Conservation (phyloP, 1,140 invertebrate species). For the Hirudo medicinalis region DNA sequence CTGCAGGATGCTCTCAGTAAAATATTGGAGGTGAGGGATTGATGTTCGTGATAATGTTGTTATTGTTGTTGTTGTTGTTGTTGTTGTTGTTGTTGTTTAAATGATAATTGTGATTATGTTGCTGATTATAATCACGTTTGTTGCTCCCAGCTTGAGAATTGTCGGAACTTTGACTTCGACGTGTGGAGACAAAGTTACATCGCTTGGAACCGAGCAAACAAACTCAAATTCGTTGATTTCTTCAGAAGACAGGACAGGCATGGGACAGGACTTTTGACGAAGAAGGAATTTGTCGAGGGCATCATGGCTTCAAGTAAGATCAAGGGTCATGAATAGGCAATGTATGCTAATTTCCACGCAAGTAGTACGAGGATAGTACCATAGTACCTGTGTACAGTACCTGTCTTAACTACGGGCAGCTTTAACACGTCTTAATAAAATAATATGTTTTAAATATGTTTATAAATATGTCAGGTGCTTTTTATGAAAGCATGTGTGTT, state of each 20-base stretch:
- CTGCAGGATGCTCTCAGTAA: constrained; percentile 83
- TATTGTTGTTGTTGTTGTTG: too few species aligned
- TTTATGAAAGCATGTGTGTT: too few species aligned
- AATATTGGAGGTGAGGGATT: constrained; percentile 54
- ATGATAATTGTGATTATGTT: too few species aligned
- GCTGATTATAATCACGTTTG: not conserved
- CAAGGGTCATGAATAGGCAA: not conserved
- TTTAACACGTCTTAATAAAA: too few species aligned
- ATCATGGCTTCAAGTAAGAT: constrained; percentile 37
- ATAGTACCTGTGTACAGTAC: too few species aligned
- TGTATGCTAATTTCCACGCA: too few species aligned
- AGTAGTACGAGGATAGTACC: too few species aligned
- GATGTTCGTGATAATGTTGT: too few species aligned
- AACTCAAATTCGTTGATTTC: constrained; percentile 88
- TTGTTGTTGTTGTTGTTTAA: too few species aligned
- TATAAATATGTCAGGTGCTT: too few species aligned
- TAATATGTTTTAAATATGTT: too few species aligned
- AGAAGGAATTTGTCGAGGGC: constrained; percentile 93
- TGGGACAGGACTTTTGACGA: constrained; percentile 84
- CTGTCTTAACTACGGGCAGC: too few species aligned
- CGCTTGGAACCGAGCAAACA: constrained; percentile 98
- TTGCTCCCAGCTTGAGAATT: constrained; percentile 34
- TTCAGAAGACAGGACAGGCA: constrained; percentile 98
- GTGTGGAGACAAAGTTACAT: constrained; percentile 89
- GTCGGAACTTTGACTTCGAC: constrained; percentile 96